These are phyloP conservation scores for Nowickia ferox DNA, from an alignment of 2,888 invertebrate species.

Conservation along the genomic window DNA sequence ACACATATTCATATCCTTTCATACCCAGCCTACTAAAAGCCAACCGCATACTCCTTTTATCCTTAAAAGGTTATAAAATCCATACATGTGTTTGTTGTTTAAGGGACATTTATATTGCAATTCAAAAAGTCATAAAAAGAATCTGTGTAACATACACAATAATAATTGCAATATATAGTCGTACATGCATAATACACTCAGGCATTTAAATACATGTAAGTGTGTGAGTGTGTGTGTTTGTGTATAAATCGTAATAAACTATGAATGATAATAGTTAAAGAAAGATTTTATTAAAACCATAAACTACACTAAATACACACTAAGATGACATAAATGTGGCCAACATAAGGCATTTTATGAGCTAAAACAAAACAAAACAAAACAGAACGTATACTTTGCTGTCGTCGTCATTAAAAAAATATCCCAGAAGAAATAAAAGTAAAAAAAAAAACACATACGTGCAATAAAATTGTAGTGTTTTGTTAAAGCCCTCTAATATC, in stretches of 20 bases:
- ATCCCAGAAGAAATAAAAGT: neutral
- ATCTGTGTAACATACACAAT: conserved; percentile 69
- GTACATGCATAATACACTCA: conserved; percentile 18
- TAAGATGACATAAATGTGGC: conserved; percentile 72
- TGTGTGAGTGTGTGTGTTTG: neutral
- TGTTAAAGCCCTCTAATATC: conserved; percentile 27
- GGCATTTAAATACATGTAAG: neutral
- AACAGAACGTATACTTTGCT: conserved; percentile 32
- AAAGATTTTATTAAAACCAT: conserved; percentile 74
- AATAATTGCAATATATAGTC: conserved; percentile 68
- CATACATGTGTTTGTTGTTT: conserved; percentile 49
- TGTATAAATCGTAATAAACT: conserved; percentile 58
- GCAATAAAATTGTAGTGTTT: conserved; percentile 35
- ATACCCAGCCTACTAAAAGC: conserved; percentile 20
- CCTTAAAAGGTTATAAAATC: conserved; percentile 25
- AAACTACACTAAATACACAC: conserved; percentile 74
- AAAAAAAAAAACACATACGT: conserved; percentile 10
- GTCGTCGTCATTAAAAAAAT: conserved; percentile 27
- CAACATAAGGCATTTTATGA: conserved; percentile 73
- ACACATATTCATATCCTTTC: neutral
- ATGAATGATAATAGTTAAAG: conserved; percentile 58
- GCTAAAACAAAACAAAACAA: conserved; percentile 44
- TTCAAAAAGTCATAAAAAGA: conserved; percentile 69
- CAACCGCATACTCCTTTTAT: conserved; percentile 9
- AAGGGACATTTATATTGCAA: conserved; percentile 64